phyloP scores from a whole-genome alignment of 1,140 invertebrate genomes.

The Teleopsis dalmanni region DNA sequence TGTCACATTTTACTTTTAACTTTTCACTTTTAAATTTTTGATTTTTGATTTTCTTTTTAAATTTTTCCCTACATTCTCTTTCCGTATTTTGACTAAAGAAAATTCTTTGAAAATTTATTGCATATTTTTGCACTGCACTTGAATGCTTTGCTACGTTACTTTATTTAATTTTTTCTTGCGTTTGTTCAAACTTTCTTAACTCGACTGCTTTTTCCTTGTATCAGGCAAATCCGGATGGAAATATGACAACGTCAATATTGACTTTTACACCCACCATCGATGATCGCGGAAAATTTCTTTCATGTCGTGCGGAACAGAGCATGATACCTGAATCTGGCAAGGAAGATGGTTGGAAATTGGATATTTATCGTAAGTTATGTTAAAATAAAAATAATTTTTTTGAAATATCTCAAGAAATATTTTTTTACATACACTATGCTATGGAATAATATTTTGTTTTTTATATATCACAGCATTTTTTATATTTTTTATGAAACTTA shows the following conservation, averaged over 20 bases:
- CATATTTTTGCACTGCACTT: background rate
- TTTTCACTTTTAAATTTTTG: background rate
- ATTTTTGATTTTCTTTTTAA: background rate
- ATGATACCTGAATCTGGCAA: conserved; percentile 64
- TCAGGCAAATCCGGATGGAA: conserved; percentile 70
- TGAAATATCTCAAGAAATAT: too few species aligned
- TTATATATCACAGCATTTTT: too few species aligned
- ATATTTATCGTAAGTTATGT: conserved; percentile 83
- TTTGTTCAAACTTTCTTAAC: background rate
- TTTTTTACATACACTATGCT: too few species aligned
- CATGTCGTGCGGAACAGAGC: conserved; percentile 69
- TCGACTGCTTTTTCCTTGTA: conserved; percentile 14
- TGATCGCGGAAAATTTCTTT: conserved; percentile 73
- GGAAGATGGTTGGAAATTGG: conserved; percentile 75
- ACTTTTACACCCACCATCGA: conserved; percentile 75
- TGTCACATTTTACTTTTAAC: background rate
- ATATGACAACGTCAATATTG: conserved; percentile 73
- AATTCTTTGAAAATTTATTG: background rate
- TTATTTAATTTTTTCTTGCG: background rate
- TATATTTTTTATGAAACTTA: too few species aligned
- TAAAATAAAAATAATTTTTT: too few species aligned
- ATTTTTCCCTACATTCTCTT: too few species aligned
- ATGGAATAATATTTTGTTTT: too few species aligned
- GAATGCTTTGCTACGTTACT: background rate
- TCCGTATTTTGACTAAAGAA: too few species aligned